phyloP scores from a whole-genome alignment of 1,140 invertebrate genomes.

The Nautilus pompilius region DNA sequence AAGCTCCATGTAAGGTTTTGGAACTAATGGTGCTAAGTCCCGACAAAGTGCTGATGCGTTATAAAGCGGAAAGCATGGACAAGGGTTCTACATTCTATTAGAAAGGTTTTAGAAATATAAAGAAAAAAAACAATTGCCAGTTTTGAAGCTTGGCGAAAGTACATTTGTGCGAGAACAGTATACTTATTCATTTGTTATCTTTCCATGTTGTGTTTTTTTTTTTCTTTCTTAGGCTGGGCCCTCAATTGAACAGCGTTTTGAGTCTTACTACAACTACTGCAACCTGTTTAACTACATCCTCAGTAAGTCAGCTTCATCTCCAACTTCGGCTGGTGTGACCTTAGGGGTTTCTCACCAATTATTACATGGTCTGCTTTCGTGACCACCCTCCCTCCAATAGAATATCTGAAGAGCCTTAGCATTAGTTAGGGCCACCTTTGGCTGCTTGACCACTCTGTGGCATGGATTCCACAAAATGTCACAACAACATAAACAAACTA shows the following conservation, averaged over 20 bases:
- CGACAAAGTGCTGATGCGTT: too few species aligned
- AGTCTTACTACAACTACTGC: constrained; percentile 98
- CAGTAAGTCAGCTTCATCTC: constrained; percentile 57
- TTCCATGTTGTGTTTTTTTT: neutral
- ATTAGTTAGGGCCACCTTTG: neutral
- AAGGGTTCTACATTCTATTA: neutral
- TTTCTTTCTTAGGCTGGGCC: constrained; percentile 74
- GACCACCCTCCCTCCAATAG: neutral
- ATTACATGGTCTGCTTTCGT: neutral
- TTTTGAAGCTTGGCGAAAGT: neutral
- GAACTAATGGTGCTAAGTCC: too few species aligned
- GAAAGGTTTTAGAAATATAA: neutral
- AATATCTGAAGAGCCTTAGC: neutral
- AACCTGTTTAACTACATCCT: constrained; percentile 96
- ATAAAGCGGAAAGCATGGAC: too few species aligned
- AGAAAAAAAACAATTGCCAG: neutral
- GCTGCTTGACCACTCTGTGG: neutral
- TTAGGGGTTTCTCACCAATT: neutral
- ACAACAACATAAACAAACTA: too few species aligned
- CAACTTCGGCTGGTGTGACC: neutral
- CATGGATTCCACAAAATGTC: too few species aligned
- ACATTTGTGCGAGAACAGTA: neutral
- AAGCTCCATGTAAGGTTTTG: too few species aligned
- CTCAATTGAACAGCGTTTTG: constrained; percentile 84
- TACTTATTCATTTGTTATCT: neutral